Evolutionary conservation across 1,140 invertebrate genomes (phyloP).

Genomic region (Musca vetustissima): DNA sequence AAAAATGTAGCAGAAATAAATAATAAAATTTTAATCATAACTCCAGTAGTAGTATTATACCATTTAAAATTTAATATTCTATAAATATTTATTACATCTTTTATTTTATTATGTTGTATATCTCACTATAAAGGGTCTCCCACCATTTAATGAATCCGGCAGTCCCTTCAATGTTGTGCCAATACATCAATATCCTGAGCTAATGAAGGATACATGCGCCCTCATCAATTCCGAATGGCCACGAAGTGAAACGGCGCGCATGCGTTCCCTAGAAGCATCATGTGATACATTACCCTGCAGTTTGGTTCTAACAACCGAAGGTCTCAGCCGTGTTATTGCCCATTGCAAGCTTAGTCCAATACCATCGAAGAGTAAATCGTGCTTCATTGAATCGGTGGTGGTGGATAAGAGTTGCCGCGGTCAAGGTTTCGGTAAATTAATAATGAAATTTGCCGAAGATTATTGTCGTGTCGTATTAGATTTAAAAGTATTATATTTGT

Average conservation of each 20-base stretch:
- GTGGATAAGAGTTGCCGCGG: slow-evolving; percentile 68
- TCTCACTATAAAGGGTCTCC: slow-evolving; percentile 46
- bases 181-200: slow-evolving; percentile 70
- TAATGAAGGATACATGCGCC: slow-evolving; percentile 65
- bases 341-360: slow-evolving; percentile 75
- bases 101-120: not conserved
- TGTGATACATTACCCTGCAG: slow-evolving; percentile 72
- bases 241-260: slow-evolving; percentile 71
- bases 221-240: slow-evolving; percentile 81
- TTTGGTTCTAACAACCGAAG: slow-evolving; percentile 65
- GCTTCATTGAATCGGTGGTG: slow-evolving; percentile 77
- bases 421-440: slow-evolving; percentile 71
- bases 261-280: slow-evolving; percentile 69
- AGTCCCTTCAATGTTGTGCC: slow-evolving; percentile 61
- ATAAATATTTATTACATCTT: not conserved
- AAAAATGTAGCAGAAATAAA: not conserved
- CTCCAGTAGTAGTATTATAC: not conserved
- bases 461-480: slow-evolving; percentile 64
- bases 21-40: too few species aligned
- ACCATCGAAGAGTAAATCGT: slow-evolving; percentile 65
- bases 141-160: slow-evolving; percentile 53
- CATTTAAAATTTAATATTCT: not conserved
- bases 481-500: slow-evolving; percentile 69
- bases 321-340: slow-evolving; percentile 63
- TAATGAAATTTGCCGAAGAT: slow-evolving; percentile 71